These are phyloP conservation scores for Dreissena rostriformis DNA, from an alignment of 1,140 invertebrate genomes.

Conservation along the genomic window DNA sequence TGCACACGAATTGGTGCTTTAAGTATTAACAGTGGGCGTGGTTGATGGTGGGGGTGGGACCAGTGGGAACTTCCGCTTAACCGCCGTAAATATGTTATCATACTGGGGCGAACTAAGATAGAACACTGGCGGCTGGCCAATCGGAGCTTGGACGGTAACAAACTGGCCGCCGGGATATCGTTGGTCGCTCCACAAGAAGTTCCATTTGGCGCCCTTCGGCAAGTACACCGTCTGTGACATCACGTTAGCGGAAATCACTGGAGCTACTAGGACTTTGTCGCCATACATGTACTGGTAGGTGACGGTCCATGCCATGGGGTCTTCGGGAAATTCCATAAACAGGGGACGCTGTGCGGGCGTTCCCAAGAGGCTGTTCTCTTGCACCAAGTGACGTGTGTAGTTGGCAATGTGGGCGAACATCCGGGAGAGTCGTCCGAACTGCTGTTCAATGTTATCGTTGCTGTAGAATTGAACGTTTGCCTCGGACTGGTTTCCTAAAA, in stretches of 20 bases:
- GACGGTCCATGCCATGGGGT: slow-evolving; percentile 63
- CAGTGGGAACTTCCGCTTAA: slow-evolving; percentile 25
- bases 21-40: neutral
- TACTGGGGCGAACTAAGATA: slow-evolving; percentile 38
- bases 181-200: slow-evolving; percentile 61
- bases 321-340: slow-evolving; percentile 75
- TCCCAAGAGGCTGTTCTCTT: slow-evolving; percentile 59
- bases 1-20: too few species aligned
- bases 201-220: slow-evolving; percentile 62
- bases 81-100: slow-evolving; percentile 6
- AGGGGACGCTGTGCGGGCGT: slow-evolving; percentile 78
- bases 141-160: slow-evolving; percentile 57
- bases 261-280: slow-evolving; percentile 79
- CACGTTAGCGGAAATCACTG: slow-evolving; percentile 68
- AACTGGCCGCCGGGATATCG: slow-evolving; percentile 30
- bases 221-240: slow-evolving; percentile 54
- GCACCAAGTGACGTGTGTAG: slow-evolving; percentile 72
- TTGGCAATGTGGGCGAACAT: slow-evolving; percentile 73
- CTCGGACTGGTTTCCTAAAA: slow-evolving; percentile 76
- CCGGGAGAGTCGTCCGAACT: slow-evolving; percentile 76
- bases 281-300: slow-evolving; percentile 80
- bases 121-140: slow-evolving; percentile 71
- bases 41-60: neutral
- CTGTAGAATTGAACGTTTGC: slow-evolving; percentile 79
- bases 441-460: slow-evolving; percentile 66